A percentile compares a stretch with the other conserved stretches of the same genome.
These are phyloP conservation scores for Hyla sarda DNA, from an alignment of 2,113 vertebrate genomes.

Conservation along the genomic window DNA sequence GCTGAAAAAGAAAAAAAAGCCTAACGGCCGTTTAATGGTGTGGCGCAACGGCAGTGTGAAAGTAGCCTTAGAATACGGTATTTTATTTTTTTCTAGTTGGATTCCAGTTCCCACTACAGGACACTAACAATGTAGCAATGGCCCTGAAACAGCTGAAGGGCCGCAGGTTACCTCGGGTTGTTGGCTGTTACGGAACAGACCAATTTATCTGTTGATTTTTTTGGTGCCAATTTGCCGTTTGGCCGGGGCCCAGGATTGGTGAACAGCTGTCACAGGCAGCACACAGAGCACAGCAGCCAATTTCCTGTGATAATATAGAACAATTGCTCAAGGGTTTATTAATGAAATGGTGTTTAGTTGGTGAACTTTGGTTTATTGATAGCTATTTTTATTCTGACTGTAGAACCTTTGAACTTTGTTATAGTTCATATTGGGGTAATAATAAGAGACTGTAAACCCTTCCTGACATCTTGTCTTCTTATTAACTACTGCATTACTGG, in stretches of 20 bases:
- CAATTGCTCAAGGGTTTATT: slow-evolving; percentile 58
- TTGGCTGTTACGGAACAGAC: not conserved
- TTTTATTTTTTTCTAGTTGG: no score
- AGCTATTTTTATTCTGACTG: slow-evolving; percentile 66
- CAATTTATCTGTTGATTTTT: not conserved
- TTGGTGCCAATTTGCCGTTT: not conserved
- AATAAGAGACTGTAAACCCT: slow-evolving; percentile 62
- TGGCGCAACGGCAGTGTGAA: no score
- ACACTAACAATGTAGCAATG: not conserved
- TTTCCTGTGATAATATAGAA: slow-evolving; percentile 71
- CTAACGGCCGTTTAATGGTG: no score
- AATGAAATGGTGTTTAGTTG: slow-evolving; percentile 64
- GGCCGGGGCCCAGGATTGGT: slow-evolving; percentile 61
- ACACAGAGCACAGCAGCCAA: slow-evolving; percentile 64
- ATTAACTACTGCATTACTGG: slow-evolving; percentile 26
- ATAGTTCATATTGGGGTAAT: slow-evolving; percentile 64
- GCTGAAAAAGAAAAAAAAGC: no score
- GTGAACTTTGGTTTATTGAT: slow-evolving; percentile 84
- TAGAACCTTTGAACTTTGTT: slow-evolving; percentile 75
- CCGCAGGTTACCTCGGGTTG: no score
- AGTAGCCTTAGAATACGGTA: no score
- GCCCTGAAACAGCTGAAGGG: not conserved
- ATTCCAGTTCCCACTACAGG: no score
- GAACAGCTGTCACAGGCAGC: slow-evolving; percentile 57
- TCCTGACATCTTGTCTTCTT: slow-evolving; percentile 49